Conservation (phyloP, 53 echinoderm and acorn worm genomes). For the Holothuria leucospilota region DNA sequence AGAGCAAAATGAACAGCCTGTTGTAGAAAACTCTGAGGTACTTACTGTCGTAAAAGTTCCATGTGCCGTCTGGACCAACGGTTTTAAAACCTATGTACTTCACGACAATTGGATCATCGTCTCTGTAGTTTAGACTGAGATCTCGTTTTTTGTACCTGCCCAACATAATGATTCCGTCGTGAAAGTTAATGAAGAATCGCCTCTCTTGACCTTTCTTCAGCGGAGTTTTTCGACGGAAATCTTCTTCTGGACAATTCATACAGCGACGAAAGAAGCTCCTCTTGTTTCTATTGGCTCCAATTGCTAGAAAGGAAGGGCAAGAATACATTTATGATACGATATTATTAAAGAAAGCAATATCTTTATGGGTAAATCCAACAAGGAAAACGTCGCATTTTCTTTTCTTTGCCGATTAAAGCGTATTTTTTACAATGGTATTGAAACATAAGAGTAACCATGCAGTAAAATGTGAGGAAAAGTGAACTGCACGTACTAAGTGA, state of each 20-base stretch:
- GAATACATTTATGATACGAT: too few relatives aligned
- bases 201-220: background rate
- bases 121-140: background rate
- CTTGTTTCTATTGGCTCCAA: background rate
- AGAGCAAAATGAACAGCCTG: too few relatives aligned
- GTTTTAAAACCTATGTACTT: conserved; percentile 30
- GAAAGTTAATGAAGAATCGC: conserved; percentile 34
- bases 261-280: conserved; percentile 12
- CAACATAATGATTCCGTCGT: background rate
- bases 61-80: conserved; percentile 4
- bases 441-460: too few relatives aligned
- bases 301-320: background rate
- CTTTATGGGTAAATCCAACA: too few relatives aligned
- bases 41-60: conserved; percentile 39
- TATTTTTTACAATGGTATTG: too few relatives aligned
- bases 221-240: background rate
- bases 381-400: too few relatives aligned
- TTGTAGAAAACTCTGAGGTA: background rate
- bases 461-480: too few relatives aligned
- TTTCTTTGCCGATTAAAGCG: too few relatives aligned
- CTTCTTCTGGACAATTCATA: background rate
- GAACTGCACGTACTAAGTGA: too few relatives aligned
- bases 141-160: conserved; percentile 1
- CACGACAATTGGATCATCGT: conserved; percentile 4
- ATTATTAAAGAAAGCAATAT: too few relatives aligned